A percentile compares a stretch with the other conserved stretches of the same genome.
These are phyloP conservation scores for Umimayanthus chanpuru DNA, from an alignment of 92 coral and sea anemone species.

Conservation along the genomic window DNA sequence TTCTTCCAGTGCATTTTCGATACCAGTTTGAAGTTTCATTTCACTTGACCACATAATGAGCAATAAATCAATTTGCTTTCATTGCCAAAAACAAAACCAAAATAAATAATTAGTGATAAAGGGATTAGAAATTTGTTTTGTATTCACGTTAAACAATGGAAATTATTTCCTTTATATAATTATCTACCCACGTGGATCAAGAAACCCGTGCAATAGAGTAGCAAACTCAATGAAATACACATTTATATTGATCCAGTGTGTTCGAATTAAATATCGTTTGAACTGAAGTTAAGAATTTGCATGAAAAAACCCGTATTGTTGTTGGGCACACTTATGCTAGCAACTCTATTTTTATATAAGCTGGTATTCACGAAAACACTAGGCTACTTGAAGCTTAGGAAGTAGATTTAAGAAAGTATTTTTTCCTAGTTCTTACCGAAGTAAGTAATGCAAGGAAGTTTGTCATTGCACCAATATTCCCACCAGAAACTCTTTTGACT, in stretches of 20 bases:
- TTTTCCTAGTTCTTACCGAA: background rate
- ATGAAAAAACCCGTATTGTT: slow-evolving; percentile 2
- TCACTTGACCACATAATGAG: slow-evolving; percentile 19
- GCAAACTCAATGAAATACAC: slow-evolving; percentile 22
- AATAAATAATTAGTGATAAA: slow-evolving; percentile 24
- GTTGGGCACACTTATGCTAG: too few species aligned
- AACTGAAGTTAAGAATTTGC: slow-evolving; percentile 24
- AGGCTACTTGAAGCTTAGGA: too few species aligned
- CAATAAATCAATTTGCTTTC: slow-evolving; percentile 42
- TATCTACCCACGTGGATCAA: slow-evolving; percentile 22
- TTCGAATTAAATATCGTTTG: slow-evolving; percentile 3
- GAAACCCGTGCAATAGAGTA: slow-evolving; percentile 15
- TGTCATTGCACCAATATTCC: background rate
- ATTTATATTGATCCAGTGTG: background rate
- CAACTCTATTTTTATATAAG: too few species aligned
- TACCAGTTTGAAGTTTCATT: slow-evolving; percentile 1
- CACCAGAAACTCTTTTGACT: background rate
- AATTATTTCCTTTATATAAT: slow-evolving; percentile 18
- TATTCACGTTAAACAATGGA: slow-evolving; percentile 30
- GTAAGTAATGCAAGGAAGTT: background rate
- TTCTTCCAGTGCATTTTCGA: background rate
- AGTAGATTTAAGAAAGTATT: too few species aligned
- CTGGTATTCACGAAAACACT: too few species aligned
- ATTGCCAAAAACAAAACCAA: slow-evolving; percentile 19
- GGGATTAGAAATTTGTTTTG: slow-evolving; percentile 29